Evolutionary conservation across 35 echinoderm and acorn worm genomes (phyloP), one percentile per base, ranked within the genome.

Genomic region (Acanthaster planci): DNA sequence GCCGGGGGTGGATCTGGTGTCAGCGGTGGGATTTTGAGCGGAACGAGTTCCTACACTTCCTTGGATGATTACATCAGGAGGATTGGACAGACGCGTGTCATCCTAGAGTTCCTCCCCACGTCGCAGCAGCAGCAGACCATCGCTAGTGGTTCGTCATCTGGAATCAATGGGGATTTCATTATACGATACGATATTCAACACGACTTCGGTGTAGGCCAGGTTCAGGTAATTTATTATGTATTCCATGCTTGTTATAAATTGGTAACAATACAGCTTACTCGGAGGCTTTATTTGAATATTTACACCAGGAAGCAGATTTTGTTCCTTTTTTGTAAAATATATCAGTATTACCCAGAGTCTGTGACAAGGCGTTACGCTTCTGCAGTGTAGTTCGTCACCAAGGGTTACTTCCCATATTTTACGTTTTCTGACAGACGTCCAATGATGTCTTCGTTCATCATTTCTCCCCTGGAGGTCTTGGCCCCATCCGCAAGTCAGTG

Each of bases 401-500:
- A n/a, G n/a, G n/a, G n/a, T n/a, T n/a, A n/a, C n/a, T n/a, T n/a
- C n/a, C n/a, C n/a, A n/a, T n/a, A n/a, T n/a, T n/a, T n/a, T n/a
- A n/a, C n/a, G n/a, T n/a, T 47, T 6, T 47, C 40, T 53, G 29
- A 37, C 77, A 97, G 94, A 81, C 78, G 31, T 38, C 57, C 2
- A 89, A 82, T 36, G 86, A 87, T 7, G 89, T 91, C 27, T 99
- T 99, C 59, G 86, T 99, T 3, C 96, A 99, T 72, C 93, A 90
- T 53, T 99, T 94, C 47, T 90, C 96, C 29, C 96, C 96, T 6
- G 68, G 72, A 29, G 86, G 79, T 78, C 86, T 91, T 27, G 81
- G 27, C 8, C 88, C 96, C 1, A 76, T 99, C 5, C 79, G 85
- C 37, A 99, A 99, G 67, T 91, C 90, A 27, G 96, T 99, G 16